Conservation (phyloP, 2,797 vertebrate genomes). For the Sandelia bainsii region DNA sequence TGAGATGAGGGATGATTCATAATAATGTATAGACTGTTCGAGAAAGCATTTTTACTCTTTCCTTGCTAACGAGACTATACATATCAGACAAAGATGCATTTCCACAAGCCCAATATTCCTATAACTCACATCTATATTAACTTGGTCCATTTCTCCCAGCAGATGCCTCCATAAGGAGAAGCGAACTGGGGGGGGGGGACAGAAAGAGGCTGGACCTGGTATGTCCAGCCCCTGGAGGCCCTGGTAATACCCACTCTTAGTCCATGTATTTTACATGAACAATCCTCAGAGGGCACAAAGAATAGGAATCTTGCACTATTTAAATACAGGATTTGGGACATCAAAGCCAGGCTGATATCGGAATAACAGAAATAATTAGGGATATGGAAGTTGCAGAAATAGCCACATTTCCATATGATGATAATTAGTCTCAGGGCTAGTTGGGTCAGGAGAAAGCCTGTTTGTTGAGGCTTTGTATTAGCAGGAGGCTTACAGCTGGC, state of each 20-base stretch:
- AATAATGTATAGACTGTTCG: constrained; percentile 43
- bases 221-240: constrained; percentile 94
- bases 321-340: constrained; percentile 99
- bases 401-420: constrained; percentile 98
- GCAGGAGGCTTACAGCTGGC: constrained; percentile 63
- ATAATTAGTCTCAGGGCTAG: constrained; percentile 98
- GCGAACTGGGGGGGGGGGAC: constrained; percentile 50
- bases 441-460: constrained; percentile 86
- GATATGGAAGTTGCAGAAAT: constrained; percentile 96
- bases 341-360: constrained; percentile 97
- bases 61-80: constrained; percentile 49
- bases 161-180: constrained; percentile 54
- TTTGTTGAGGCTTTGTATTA: constrained; percentile 76
- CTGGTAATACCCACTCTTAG: constrained; percentile 93
- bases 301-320: constrained; percentile 96
- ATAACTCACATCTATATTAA: constrained; percentile 59
- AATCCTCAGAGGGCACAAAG: constrained; percentile 93
- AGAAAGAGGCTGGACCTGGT: constrained; percentile 74
- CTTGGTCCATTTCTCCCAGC: constrained; percentile 58
- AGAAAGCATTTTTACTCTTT: constrained; percentile 31
- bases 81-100: constrained; percentile 74
- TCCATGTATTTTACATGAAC: constrained; percentile 97
- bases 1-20: constrained; percentile 57
- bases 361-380: constrained; percentile 99
- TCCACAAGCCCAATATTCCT: constrained; percentile 64